A percentile compares a stretch with the other conserved stretches of the same genome.
phyloP scores from a whole-genome alignment of 2,113 vertebrate genomes.

The Seriola aureovittata region DNA sequence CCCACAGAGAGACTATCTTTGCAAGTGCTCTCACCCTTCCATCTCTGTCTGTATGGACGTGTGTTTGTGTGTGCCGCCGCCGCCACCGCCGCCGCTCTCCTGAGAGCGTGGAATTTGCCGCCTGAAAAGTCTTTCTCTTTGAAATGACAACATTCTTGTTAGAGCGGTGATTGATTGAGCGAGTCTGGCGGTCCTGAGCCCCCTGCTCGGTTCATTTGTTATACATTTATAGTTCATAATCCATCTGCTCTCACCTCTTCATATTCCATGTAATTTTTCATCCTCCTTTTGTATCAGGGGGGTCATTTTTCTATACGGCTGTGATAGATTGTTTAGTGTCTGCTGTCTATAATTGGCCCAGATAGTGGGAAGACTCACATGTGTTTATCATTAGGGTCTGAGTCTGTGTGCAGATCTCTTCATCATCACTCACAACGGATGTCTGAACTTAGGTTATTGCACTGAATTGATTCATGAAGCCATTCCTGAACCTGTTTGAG shows the following conservation, averaged over 20 bases:
- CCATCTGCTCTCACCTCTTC: slow-evolving; percentile 78
- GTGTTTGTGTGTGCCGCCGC: background rate
- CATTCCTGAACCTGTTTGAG: background rate
- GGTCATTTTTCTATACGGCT: slow-evolving; percentile 51
- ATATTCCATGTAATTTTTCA: slow-evolving; percentile 67
- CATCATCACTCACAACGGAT: slow-evolving; percentile 48
- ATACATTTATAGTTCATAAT: slow-evolving; percentile 79
- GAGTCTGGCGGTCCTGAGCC: slow-evolving; percentile 66
- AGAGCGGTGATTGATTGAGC: slow-evolving; percentile 74
- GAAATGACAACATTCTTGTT: slow-evolving; percentile 65
- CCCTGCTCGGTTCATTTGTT: slow-evolving; percentile 76
- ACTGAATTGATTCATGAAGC: slow-evolving; percentile 36
- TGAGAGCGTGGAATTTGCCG: background rate
- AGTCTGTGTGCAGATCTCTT: slow-evolving; percentile 38
- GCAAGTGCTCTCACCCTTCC: background rate
- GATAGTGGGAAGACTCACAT: slow-evolving; percentile 74
- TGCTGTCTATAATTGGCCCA: slow-evolving; percentile 59
- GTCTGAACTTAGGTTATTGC: slow-evolving; percentile 12
- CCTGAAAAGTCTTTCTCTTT: slow-evolving; percentile 39
- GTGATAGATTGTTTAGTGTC: slow-evolving; percentile 70
- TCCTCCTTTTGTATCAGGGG: slow-evolving; percentile 61
- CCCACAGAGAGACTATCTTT: slow-evolving; percentile 6
- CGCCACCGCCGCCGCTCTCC: background rate
- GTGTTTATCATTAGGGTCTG: slow-evolving; percentile 70
- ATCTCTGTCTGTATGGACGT: slow-evolving; percentile 4